Percentiles rank a stretch among this genome's conserved stretches.
Conservation (phyloP, 37 sponge, comb jelly and placozoan genomes). For the Spongia lamella region DNA sequence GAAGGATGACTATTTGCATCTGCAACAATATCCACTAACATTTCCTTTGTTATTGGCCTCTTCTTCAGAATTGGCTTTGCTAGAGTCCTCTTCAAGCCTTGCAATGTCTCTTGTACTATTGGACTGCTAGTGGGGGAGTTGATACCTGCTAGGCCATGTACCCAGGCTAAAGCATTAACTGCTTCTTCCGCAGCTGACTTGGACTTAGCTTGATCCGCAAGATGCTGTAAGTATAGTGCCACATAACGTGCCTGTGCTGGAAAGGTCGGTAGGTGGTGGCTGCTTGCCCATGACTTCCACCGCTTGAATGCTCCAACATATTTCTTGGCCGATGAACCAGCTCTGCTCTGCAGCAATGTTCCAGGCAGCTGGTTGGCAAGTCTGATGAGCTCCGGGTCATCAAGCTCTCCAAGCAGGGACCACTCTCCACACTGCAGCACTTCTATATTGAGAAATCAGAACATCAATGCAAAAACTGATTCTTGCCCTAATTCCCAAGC, state of each 20-base stretch:
- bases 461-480: too few species aligned
- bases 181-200: slow-evolving; percentile 6
- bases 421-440: slow-evolving; percentile 16
- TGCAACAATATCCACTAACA: not conserved
- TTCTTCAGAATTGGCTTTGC: slow-evolving; percentile 4
- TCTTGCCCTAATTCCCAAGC: too few species aligned
- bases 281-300: slow-evolving; percentile 32
- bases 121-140: not conserved
- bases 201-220: not conserved
- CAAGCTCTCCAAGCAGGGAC: not conserved
- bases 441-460: slow-evolving; percentile 14
- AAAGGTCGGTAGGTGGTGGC: not conserved
- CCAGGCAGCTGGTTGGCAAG: slow-evolving; percentile 22
- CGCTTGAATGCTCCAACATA: slow-evolving; percentile 33
- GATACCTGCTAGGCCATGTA: slow-evolving; percentile 9
- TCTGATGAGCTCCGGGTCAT: slow-evolving; percentile 37
- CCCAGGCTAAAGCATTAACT: slow-evolving; percentile 2
- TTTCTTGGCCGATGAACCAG: slow-evolving; percentile 27
- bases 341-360: slow-evolving; percentile 17
- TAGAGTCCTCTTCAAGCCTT: slow-evolving; percentile 2
- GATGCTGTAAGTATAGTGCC: slow-evolving; percentile 7
- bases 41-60: not conserved
- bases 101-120: not conserved
- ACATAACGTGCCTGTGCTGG: not conserved
- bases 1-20: not conserved